phyloP scores from a whole-genome alignment of 1,140 invertebrate genomes.

The Macrobrachium nipponense region DNA sequence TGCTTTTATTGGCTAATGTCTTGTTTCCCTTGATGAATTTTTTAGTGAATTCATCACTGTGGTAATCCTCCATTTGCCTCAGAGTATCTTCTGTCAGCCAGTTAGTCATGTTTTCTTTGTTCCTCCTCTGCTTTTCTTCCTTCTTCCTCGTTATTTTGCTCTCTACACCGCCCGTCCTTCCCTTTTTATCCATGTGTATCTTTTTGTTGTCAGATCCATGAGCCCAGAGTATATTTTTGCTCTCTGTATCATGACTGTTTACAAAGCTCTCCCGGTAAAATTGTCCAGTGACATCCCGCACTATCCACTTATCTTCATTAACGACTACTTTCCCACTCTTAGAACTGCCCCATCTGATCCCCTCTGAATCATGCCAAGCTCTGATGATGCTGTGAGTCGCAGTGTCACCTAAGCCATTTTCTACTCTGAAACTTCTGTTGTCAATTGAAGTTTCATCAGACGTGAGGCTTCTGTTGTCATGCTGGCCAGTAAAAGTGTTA shows the following conservation, averaged over 20 bases:
- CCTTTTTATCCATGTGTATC: not conserved
- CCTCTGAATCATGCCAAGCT: too few species aligned
- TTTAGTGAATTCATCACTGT: conserved; percentile 40
- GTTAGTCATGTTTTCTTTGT: conserved; percentile 6
- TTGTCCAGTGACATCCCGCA: too few species aligned
- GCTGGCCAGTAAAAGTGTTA: too few species aligned
- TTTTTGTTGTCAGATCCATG: not conserved
- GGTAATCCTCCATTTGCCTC: conserved; percentile 36
- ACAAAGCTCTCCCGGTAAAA: too few species aligned
- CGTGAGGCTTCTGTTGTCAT: too few species aligned
- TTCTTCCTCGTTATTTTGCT: conserved; percentile 3
- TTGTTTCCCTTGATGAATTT: not conserved
- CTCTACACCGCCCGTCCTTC: not conserved
- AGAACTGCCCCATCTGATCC: too few species aligned
- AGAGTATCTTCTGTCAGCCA: conserved; percentile 37
- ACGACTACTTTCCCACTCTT: too few species aligned
- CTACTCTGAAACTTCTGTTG: too few species aligned
- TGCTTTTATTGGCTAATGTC: not conserved
- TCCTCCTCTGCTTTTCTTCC: conserved; percentile 1
- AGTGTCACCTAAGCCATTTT: too few species aligned
- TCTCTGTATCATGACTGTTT: not conserved
- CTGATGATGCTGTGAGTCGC: too few species aligned
- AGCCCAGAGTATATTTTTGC: not conserved
- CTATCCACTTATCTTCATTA: too few species aligned
- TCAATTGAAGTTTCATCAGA: too few species aligned